Evolutionary conservation across 2,797 vertebrate genomes (phyloP), one percentile per base, ranked within the genome.

Genomic region (Myotis vivesi): DNA sequence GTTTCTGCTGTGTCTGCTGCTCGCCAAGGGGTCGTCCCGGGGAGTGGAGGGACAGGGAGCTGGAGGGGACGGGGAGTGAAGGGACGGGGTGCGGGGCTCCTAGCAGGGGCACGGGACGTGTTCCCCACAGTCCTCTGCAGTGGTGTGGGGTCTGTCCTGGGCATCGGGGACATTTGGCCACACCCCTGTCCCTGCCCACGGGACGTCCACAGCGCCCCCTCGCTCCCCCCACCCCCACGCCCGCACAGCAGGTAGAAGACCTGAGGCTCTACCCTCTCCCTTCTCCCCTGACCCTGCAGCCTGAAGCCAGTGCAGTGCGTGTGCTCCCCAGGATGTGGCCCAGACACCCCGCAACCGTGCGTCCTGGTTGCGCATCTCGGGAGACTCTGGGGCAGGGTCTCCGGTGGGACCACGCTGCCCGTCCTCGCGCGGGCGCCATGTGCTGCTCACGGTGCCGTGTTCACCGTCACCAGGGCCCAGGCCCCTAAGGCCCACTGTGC

Each of bases 331-430:
- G 46, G 16, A 6, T 33, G 3, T 55, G 16, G 17, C 13, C 44
- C 8, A 69, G 19, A 71, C 68, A 28, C n/a, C 22, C 9, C 0
- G 38, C 6, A 5, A 30, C 30, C 46, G 19, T 17, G 7, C 22
- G 64, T 33, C 20, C 59, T 51, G 28, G 19, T 46, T 87, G 44
- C 2, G 8, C 3, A 11, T 84, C 25, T 4, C 0, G 2, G 33
- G 87, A 66, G 3, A 25, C 25, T 22, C 20, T 8, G 44, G 23
- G 38, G 38, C 57, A 28, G 23, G 6, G 49, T 4, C 15, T 57
- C 9, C 22, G 15, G 0, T 3, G 20, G 23, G 25, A 4, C 1
- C 0, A 5, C 25, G 17, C 17, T 9, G 1, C 20, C 16, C 4
- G 30, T 38, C 41, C 62, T 81, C 8, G 20, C 19, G 6, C 0